Evolutionary conservation across 2,113 vertebrate species (phyloP).

Genomic region (Stegostoma tigrinum): DNA sequence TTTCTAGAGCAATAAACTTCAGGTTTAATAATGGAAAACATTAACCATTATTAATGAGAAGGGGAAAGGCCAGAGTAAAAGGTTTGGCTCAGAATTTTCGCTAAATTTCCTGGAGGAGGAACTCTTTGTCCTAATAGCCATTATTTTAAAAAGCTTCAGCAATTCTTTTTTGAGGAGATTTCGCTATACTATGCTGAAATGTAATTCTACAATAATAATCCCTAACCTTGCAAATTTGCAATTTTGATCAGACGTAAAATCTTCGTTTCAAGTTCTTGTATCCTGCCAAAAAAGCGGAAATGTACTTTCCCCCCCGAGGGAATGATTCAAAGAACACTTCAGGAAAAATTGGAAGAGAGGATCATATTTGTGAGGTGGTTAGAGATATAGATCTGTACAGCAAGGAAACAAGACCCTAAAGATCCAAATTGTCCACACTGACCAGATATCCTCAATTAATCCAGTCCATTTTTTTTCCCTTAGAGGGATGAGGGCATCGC

Average conservation of each 20-base stretch:
- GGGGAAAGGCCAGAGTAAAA: too few relatives aligned
- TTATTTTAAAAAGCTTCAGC: not conserved
- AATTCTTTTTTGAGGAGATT: not conserved
- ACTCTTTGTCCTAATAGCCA: not conserved
- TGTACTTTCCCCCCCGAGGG: not conserved
- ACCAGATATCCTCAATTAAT: too few relatives aligned
- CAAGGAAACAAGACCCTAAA: too few relatives aligned
- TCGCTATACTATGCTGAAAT: not conserved
- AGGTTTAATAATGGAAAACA: conserved; percentile 30
- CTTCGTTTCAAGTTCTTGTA: not conserved
- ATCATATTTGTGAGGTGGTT: not conserved
- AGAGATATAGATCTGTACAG: too few relatives aligned
- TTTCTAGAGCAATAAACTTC: not conserved
- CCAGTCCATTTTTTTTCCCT: too few relatives aligned
- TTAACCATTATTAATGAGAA: not conserved
- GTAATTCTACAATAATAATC: not conserved
- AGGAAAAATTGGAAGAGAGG: not conserved
- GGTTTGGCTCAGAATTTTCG: not conserved
- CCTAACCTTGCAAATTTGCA: not conserved
- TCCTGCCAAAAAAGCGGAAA: not conserved
- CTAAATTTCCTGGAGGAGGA: not conserved
- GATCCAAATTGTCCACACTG: too few relatives aligned
- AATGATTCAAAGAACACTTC: not conserved
- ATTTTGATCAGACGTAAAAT: not conserved
- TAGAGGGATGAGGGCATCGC: too few relatives aligned